Evolutionary conservation across 2,113 vertebrate genomes (phyloP).

Genomic region (Butastur rufipennis): DNA sequence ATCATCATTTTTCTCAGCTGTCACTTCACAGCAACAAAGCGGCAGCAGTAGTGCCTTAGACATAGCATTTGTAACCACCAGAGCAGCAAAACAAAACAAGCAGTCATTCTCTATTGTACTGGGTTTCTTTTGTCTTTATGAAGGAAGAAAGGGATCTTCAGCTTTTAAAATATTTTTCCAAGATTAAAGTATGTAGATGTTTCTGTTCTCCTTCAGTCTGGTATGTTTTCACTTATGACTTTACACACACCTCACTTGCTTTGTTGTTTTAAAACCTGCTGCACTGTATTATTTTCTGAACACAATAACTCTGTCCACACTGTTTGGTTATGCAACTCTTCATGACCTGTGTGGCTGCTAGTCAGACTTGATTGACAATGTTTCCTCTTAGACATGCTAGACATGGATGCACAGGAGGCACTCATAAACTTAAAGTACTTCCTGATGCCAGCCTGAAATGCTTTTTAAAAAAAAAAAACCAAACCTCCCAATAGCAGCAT

Average conservation of each 20-base stretch:
- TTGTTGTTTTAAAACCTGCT: not conserved
- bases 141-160: conserved; percentile 1
- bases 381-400: not conserved
- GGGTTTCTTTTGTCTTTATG: not conserved
- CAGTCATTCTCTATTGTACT: not conserved
- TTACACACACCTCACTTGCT: not conserved
- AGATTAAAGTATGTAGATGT: not conserved
- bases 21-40: conserved; percentile 36
- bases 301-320: not conserved
- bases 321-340: conserved; percentile 2
- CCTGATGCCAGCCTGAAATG: not conserved
- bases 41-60: not conserved
- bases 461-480: not conserved
- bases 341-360: not conserved
- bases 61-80: not conserved
- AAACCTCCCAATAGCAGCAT: not conserved
- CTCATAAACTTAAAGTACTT: not conserved
- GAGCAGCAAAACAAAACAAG: conserved; percentile 48
- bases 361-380: not conserved
- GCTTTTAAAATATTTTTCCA: not conserved
- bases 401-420: not conserved
- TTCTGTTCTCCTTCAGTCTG: not conserved
- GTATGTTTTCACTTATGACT: not conserved
- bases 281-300: not conserved
- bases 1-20: conserved; percentile 51